Conservation (phyloP, 2,888 invertebrate genomes). For the Alloplasta piceator region DNA sequence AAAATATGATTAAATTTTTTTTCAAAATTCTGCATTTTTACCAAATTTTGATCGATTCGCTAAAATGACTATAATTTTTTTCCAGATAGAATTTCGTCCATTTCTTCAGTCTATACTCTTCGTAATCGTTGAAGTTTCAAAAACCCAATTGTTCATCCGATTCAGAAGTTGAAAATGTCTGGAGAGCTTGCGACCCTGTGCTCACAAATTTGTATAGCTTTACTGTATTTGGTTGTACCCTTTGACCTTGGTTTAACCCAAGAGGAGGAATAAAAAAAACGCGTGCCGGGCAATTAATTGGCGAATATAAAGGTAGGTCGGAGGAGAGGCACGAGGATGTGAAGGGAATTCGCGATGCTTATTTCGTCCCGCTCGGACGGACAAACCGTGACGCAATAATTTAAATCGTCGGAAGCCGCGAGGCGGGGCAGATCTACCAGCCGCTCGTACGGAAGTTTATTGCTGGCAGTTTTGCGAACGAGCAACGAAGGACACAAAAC, state of each 20-base stretch:
- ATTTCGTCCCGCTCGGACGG: slow-evolving; percentile 31
- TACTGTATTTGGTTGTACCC: slow-evolving; percentile 10
- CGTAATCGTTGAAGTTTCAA: too few relatives aligned
- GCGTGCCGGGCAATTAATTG: slow-evolving; percentile 60
- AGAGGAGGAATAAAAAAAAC: slow-evolving; percentile 35
- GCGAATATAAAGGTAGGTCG: slow-evolving; percentile 47
- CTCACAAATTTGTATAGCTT: not conserved
- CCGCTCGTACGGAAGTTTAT: slow-evolving; percentile 50
- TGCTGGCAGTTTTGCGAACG: slow-evolving; percentile 56
- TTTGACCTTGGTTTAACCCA: slow-evolving; percentile 14
- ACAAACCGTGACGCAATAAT: slow-evolving; percentile 52
- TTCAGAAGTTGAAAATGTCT: slow-evolving; percentile 30
- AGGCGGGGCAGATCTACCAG: not conserved
- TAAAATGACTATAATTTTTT: too few relatives aligned
- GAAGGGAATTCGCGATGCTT: not conserved
- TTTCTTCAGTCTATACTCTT: too few relatives aligned
- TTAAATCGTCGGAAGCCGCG: slow-evolving; percentile 53
- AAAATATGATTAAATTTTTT: too few relatives aligned
- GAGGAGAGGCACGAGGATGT: not conserved
- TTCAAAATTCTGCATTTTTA: too few relatives aligned
- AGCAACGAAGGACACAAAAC: slow-evolving; percentile 39
- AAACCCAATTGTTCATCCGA: too few relatives aligned
- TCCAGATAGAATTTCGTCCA: too few relatives aligned
- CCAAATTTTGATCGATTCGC: too few relatives aligned
- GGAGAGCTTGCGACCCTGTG: not conserved